Percentiles rank a stretch among this genome's conserved stretches.
These are phyloP conservation scores for Galerucella pusilla DNA, from an alignment of 2,888 invertebrate genomes.

Conservation along the genomic window DNA sequence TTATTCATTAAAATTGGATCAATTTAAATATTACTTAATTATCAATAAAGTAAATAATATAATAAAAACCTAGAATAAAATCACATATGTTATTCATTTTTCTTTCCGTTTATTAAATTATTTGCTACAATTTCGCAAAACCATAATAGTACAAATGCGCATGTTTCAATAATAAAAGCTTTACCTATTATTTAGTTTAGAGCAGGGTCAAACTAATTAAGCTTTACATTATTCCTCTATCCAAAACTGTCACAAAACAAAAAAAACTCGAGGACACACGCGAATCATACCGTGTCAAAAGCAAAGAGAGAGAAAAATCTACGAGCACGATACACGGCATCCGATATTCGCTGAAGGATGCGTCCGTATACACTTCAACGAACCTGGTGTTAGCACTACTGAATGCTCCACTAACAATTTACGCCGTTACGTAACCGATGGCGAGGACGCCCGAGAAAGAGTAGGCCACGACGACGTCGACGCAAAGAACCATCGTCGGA, in stretches of 20 bases:
- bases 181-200: constrained; percentile 3
- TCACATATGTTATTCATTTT: too few relatives aligned
- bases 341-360: constrained; percentile 22
- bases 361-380: constrained; percentile 13
- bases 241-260: constrained; percentile 10
- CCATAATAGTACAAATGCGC: constrained; percentile 8
- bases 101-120: background rate
- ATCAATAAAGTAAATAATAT: too few relatives aligned
- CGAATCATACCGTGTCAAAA: constrained; percentile 11
- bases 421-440: constrained; percentile 25
- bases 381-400: constrained; percentile 19
- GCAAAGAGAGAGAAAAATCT: background rate
- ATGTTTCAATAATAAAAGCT: background rate
- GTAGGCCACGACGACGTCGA: constrained; percentile 28
- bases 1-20: too few relatives aligned
- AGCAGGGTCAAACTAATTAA: background rate
- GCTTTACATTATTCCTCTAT: constrained; percentile 1
- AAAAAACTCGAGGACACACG: constrained; percentile 17
- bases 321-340: constrained; percentile 3
- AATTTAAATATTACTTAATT: too few relatives aligned
- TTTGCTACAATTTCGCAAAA: constrained; percentile 18
- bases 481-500: constrained; percentile 18
- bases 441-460: constrained; percentile 18
- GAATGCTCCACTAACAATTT: constrained; percentile 20
- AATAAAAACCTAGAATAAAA: too few relatives aligned